phyloP scores from a whole-genome alignment of 2,888 invertebrate species.

The Caenorhabditis virilis region DNA sequence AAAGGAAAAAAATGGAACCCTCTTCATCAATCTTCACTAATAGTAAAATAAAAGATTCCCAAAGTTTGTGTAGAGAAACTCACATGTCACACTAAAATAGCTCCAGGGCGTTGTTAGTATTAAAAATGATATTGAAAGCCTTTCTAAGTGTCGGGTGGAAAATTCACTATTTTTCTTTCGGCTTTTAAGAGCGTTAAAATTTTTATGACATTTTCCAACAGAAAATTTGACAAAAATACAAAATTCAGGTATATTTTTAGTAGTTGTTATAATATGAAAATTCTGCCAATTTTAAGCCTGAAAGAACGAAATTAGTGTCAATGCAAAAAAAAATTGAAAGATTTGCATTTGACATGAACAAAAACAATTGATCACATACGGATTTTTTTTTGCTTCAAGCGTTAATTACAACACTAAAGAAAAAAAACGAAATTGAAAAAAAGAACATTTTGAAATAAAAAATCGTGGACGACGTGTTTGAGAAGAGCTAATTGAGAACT shows the following conservation, averaged over 20 bases:
- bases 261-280: no score
- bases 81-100: no score
- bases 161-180: not conserved
- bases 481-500: not conserved
- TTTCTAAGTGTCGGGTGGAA: not conserved
- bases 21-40: no score
- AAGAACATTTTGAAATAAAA: not conserved
- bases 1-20: no score
- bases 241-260: not conserved
- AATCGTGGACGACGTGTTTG: not conserved
- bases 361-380: no score
- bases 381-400: no score
- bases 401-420: no score
- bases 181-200: not conserved
- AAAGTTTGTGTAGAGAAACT: no score
- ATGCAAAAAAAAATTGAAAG: not conserved
- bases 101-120: no score
- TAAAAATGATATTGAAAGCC: not conserved
- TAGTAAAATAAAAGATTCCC: no score
- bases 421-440: not conserved
- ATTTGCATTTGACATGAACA: not conserved
- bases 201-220: not conserved
- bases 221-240: not conserved
- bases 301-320: not conserved
- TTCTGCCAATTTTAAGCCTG: no score